Percentiles rank a stretch among this genome's conserved stretches.
Evolutionary conservation across 2,797 vertebrate genomes (phyloP).

Genomic region (Sebastes diaconus): DNA sequence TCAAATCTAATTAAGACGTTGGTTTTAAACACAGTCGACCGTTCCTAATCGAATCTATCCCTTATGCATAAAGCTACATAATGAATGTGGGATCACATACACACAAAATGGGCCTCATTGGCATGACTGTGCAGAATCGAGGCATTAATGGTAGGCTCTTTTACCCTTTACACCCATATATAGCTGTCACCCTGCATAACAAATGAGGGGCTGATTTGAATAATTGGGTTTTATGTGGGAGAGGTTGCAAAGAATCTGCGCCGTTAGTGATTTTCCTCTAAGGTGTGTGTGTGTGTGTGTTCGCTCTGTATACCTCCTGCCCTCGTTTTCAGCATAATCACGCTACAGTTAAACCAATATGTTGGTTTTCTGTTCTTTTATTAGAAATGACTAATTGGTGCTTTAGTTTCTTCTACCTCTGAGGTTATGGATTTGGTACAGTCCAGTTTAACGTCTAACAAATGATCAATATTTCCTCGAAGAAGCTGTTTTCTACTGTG

Average conservation of each 20-base stretch:
- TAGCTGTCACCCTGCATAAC: slow-evolving; percentile 49
- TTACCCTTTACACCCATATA: slow-evolving; percentile 47
- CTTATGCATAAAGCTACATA: slow-evolving; percentile 37
- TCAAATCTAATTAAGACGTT: slow-evolving; percentile 53
- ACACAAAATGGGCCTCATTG: slow-evolving; percentile 23
- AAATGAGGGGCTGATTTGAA: slow-evolving; percentile 57
- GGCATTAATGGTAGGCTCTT: slow-evolving; percentile 39
- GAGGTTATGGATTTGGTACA: not conserved
- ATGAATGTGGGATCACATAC: slow-evolving; percentile 44
- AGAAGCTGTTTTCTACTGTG: not conserved
- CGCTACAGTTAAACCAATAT: not conserved
- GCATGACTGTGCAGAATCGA: slow-evolving; percentile 46
- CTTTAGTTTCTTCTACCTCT: not conserved
- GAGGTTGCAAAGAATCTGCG: slow-evolving; percentile 26
- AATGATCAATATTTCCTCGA: not conserved
- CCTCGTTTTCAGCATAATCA: not conserved
- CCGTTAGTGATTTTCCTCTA: slow-evolving; percentile 12
- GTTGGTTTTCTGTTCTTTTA: not conserved
- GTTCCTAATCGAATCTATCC: slow-evolving; percentile 60
- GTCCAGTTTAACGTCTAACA: not conserved
- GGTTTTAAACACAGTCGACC: slow-evolving; percentile 55
- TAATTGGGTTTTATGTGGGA: slow-evolving; percentile 52
- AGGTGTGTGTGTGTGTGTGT: not conserved
- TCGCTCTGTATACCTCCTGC: not conserved
- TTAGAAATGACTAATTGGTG: not conserved